Conservation (phyloP, 2,888 invertebrate species). For the Itoplectis maculator region DNA sequence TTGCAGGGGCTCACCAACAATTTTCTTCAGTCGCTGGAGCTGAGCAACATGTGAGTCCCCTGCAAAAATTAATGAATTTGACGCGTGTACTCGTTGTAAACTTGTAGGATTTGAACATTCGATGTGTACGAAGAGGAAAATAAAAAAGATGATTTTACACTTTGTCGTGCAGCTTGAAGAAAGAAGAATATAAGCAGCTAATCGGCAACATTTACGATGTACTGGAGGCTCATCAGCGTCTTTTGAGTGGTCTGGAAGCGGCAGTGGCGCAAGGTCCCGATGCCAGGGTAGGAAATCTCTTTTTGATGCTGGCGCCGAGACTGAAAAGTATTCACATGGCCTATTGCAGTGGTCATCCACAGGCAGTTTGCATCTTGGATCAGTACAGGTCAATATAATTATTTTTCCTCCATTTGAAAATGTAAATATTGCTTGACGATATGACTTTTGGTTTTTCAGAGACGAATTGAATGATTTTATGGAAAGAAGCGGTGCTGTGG, state of each 20-base stretch:
- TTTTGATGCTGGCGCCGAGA: conserved; percentile 93
- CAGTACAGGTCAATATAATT: conserved; percentile 91
- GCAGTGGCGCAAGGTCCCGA: conserved; percentile 89
- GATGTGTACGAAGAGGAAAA: too few relatives aligned
- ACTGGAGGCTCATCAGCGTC: conserved; percentile 92
- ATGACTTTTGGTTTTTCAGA: conserved; percentile 84
- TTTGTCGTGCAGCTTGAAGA: conserved; percentile 88
- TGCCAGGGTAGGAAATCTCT: conserved; percentile 96
- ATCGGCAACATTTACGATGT: conserved; percentile 96
- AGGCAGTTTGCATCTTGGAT: conserved; percentile 96
- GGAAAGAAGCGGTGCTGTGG: conserved; percentile 94
- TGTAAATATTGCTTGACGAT: background rate
- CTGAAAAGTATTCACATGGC: conserved; percentile 93
- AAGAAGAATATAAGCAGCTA: conserved; percentile 94
- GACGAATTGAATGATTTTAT: conserved; percentile 94
- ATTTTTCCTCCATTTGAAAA: conserved; percentile 26
- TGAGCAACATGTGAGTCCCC: conserved; percentile 92
- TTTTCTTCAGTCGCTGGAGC: conserved; percentile 94
- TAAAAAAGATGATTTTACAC: too few relatives aligned
- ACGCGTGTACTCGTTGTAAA: too few relatives aligned
- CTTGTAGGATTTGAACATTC: too few relatives aligned
- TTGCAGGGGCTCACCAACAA: conserved; percentile 93
- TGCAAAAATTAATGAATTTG: background rate
- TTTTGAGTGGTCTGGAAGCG: conserved; percentile 92
- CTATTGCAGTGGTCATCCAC: conserved; percentile 97